Evolutionary conservation across 2,797 vertebrate genomes (phyloP).

Genomic region (Pogonophryne albipinna): DNA sequence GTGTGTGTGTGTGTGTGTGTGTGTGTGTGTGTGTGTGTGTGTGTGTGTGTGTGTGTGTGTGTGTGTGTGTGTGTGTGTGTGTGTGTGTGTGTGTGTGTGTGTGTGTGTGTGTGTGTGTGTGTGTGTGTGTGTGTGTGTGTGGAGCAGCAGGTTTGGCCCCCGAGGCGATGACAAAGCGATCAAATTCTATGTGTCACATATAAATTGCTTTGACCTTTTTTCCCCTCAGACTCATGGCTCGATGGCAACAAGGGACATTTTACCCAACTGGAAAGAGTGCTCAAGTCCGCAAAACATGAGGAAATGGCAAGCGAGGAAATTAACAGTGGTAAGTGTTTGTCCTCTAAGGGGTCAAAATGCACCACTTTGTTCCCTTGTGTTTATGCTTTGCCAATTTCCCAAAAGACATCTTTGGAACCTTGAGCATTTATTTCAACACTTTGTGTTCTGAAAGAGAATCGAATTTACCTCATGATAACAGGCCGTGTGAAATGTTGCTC

Average conservation of each 20-base stretch:
- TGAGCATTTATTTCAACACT: constrained; percentile 61
- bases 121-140: neutral
- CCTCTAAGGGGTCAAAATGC: constrained; percentile 77
- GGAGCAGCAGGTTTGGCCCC: constrained; percentile 77
- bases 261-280: constrained; percentile 86
- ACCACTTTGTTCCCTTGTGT: constrained; percentile 67
- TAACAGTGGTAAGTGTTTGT: constrained; percentile 81
- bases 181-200: constrained; percentile 88
- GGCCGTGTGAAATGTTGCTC: constrained; percentile 39
- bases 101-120: neutral
- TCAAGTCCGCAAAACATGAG: constrained; percentile 83
- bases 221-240: constrained; percentile 80
- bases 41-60: no score
- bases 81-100: no score
- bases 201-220: constrained; percentile 91
- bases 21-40: no score
- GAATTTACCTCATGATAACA: constrained; percentile 47
- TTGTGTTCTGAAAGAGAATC: constrained; percentile 51
- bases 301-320: constrained; percentile 79
- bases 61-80: no score
- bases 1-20: neutral
- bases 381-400: constrained; percentile 74
- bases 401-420: constrained; percentile 66
- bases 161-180: constrained; percentile 88
- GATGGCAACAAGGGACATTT: constrained; percentile 85